Conservation (phyloP, 1,140 invertebrate species). For the Heliconius hewitsoni region DNA sequence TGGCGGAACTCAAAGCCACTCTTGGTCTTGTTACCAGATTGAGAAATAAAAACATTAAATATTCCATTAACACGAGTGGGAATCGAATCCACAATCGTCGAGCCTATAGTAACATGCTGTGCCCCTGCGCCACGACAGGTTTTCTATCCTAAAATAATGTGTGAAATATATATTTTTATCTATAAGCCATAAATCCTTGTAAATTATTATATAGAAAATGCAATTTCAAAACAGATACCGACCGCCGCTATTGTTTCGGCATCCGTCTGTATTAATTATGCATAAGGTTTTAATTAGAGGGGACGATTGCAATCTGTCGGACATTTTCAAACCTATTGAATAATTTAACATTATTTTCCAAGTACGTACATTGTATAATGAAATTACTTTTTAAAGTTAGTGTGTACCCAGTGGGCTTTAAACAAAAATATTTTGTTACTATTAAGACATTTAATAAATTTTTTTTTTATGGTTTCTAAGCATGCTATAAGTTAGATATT, state of each 20-base stretch:
- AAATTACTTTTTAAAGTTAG: background rate
- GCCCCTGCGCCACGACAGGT: too few species aligned
- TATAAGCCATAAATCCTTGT: background rate
- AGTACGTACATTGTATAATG: conserved; percentile 1
- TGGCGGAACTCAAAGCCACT: too few species aligned
- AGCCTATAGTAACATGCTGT: too few species aligned
- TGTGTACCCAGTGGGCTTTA: background rate
- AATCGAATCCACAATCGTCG: too few species aligned
- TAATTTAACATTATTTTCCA: conserved; percentile 35
- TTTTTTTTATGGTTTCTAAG: too few species aligned
- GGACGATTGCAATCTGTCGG: conserved; percentile 33
- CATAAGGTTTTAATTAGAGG: conserved; percentile 41
- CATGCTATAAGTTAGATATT: too few species aligned
- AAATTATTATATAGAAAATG: conserved; percentile 13
- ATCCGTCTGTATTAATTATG: conserved; percentile 29
- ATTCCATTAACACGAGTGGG: too few species aligned
- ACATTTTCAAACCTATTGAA: conserved; percentile 38
- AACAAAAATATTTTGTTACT: background rate
- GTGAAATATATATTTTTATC: background rate
- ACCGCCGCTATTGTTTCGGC: conserved; percentile 7
- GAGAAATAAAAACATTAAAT: too few species aligned
- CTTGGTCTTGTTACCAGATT: too few species aligned
- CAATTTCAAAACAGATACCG: conserved; percentile 5
- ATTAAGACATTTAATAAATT: background rate
- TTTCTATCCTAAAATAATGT: background rate